phyloP scores from a whole-genome alignment of 2,797 vertebrate species.

The Okamejei kenojei region DNA sequence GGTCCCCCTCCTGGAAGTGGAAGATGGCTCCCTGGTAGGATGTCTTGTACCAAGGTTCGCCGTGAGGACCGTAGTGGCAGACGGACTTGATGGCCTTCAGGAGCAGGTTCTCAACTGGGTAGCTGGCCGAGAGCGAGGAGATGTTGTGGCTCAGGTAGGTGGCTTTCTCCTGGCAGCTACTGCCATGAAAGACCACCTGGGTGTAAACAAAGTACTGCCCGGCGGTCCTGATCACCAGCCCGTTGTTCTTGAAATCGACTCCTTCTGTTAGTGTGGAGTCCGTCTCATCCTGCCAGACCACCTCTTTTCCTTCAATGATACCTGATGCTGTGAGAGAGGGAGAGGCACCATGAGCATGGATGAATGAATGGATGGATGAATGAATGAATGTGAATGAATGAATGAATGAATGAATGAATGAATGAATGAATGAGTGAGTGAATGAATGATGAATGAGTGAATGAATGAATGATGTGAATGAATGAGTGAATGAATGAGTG shows the following conservation, averaged over 20 bases:
- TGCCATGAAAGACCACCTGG: neutral
- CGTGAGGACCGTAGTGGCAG: slow-evolving; percentile 33
- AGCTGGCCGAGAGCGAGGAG: slow-evolving; percentile 41
- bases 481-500: too few relatives aligned
- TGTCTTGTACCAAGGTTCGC: slow-evolving; percentile 45
- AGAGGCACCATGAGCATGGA: neutral
- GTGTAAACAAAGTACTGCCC: slow-evolving; percentile 22
- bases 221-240: neutral
- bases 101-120: slow-evolving; percentile 39
- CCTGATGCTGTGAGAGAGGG: neutral
- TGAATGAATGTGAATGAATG: too few relatives aligned
- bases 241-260: neutral
- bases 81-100: slow-evolving; percentile 51
- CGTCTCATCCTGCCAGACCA: neutral
- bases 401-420: too few relatives aligned
- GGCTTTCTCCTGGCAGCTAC: neutral
- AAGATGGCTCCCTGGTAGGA: slow-evolving; percentile 56
- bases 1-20: slow-evolving; percentile 47
- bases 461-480: too few relatives aligned
- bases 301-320: too few relatives aligned
- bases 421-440: too few relatives aligned
- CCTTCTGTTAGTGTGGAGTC: neutral
- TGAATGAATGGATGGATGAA: too few relatives aligned
- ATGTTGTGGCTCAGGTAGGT: slow-evolving; percentile 49
- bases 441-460: too few relatives aligned